Percentiles rank a stretch among this genome's conserved stretches.
These are phyloP conservation scores for Ganaspis brasiliensis DNA, from an alignment of 2,888 invertebrate genomes.

Conservation along the genomic window DNA sequence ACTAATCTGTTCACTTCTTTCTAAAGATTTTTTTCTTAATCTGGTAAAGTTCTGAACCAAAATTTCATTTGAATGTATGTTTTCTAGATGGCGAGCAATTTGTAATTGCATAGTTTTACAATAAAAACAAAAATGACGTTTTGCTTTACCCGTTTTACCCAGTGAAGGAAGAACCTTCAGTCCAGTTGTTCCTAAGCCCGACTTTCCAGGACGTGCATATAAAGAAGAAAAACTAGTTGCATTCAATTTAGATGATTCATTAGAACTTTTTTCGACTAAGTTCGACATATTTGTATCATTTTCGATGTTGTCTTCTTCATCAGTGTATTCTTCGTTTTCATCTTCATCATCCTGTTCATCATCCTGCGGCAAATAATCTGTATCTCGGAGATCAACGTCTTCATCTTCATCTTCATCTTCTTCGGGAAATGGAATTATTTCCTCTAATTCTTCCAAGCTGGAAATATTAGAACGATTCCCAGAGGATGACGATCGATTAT, in stretches of 20 bases:
- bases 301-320: neutral
- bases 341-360: too few relatives aligned
- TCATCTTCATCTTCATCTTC: neutral
- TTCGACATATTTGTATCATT: neutral
- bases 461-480: too few relatives aligned
- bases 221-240: neutral
- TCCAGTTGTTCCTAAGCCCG: neutral
- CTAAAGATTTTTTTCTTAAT: neutral
- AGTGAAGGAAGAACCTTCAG: neutral
- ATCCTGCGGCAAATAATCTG: constrained; percentile 8
- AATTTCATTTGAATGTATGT: neutral
- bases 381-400: neutral
- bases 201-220: neutral
- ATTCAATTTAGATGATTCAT: neutral
- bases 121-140: neutral
- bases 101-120: neutral
- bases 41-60: neutral
- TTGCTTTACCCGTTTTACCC: neutral
- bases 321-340: neutral
- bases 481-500: too few relatives aligned
- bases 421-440: neutral
- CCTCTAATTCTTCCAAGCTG: too few relatives aligned
- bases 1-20: neutral
- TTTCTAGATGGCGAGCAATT: neutral
- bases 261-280: neutral